phyloP scores from a whole-genome alignment of 2,888 invertebrate genomes.

The Polydesmus complanatus region DNA sequence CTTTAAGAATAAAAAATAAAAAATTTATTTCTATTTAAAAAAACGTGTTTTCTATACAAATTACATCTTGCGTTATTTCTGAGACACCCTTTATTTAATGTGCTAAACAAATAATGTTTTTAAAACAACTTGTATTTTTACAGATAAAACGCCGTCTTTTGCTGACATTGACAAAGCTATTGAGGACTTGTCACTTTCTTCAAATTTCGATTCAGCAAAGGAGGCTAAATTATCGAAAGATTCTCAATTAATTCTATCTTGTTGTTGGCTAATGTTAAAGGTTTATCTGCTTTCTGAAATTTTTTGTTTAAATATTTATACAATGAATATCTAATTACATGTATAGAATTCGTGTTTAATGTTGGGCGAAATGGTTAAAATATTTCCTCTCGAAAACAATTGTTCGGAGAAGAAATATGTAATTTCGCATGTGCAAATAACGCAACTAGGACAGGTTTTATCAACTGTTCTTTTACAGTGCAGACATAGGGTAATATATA shows the following conservation, averaged over 20 bases:
- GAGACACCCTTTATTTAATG: no score
- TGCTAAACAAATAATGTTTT: no score
- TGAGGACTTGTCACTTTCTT: constrained; percentile 40
- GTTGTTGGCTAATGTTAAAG: constrained; percentile 65
- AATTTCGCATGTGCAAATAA: not conserved
- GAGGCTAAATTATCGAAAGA: constrained; percentile 37
- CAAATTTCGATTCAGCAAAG: constrained; percentile 28
- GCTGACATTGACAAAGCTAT: constrained; percentile 62
- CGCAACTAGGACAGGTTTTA: not conserved
- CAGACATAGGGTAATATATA: constrained; percentile 8
- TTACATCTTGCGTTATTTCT: no score
- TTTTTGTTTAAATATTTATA: not conserved
- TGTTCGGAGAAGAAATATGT: not conserved
- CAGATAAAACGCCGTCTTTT: constrained; percentile 52
- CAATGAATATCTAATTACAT: not conserved
- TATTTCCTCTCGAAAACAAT: constrained; percentile 1
- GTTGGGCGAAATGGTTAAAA: constrained; percentile 1
- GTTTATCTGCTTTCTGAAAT: constrained; percentile 32
- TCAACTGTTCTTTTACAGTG: constrained; percentile 4
- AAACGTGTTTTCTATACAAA: no score
- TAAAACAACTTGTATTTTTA: no score
- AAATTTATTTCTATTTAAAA: no score
- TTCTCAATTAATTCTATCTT: constrained; percentile 54
- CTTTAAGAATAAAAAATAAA: no score
- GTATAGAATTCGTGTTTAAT: constrained; percentile 5